Evolutionary conservation across 2,797 vertebrate genomes (phyloP).

Genomic region (Pampus argenteus): DNA sequence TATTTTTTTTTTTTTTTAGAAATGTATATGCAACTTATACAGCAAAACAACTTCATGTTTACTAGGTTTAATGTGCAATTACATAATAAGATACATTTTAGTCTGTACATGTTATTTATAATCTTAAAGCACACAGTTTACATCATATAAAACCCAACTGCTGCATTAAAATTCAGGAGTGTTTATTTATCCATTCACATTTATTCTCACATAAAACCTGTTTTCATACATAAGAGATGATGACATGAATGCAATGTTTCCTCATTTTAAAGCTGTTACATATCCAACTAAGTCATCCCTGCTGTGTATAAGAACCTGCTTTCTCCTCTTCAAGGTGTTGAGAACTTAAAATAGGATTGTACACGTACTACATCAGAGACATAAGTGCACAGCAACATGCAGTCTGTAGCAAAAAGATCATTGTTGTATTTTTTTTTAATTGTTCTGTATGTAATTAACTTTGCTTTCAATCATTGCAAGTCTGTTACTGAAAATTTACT

Average conservation of each 20-base stretch:
- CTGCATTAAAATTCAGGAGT: neutral
- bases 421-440: neutral
- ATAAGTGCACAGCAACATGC: neutral
- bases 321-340: neutral
- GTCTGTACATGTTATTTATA: neutral
- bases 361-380: neutral
- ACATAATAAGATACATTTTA: no score
- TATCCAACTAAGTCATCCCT: neutral
- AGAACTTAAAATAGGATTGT: neutral
- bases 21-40: no score
- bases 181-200: slow-evolving; percentile 4
- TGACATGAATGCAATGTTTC: neutral
- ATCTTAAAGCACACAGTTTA: neutral
- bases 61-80: neutral
- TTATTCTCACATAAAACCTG: neutral
- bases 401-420: neutral
- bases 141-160: neutral
- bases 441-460: neutral
- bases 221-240: neutral
- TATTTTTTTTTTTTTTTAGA: neutral
- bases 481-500: neutral
- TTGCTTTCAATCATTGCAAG: neutral
- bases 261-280: neutral
- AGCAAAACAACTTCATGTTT: neutral
- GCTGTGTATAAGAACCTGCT: neutral